Evolutionary conservation across 2,113 vertebrate species (phyloP), one percentile per base, ranked within the genome.

Genomic region (Forbesichthys papilliferus): DNA sequence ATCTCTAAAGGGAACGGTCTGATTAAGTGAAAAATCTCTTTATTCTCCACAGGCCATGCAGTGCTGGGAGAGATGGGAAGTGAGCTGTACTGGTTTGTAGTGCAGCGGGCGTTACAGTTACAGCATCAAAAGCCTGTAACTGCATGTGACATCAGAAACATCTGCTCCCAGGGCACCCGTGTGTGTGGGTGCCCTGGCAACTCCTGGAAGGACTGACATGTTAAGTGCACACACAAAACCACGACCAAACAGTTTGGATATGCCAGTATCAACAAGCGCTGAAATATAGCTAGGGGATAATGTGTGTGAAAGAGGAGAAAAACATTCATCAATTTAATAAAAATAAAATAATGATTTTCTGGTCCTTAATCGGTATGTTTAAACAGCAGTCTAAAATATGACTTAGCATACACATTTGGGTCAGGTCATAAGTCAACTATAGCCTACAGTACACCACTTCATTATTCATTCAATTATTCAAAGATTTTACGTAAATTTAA

Each of bases 81-180:
- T 87, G 83, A 79, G 74, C 57, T 54, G 48, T 61, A 68, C 71
- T 61, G 72, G 76, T 86, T 85, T 80, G 65, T 81, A 61, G 69
- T 75, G 75, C 85, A 89, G 86, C 82, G 82, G 87, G 86, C 76
- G 79, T 84, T 69, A 78, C 75, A 64, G 87, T 88, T 80, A 81
- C 83, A 27, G 27, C 27, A 87, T 88, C 91, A 77, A 89, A 89
- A 88, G 81, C 73, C 12, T 68, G 63, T 49, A 55, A 80, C 74
- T 75, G 82, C 75, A 73, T 84, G 84, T 88, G 85, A 78, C 86
- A 92, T 90, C 83, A 80, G 74, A 90, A 90, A 88, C 91, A 90
- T 86, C 83, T 90, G 91, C 75, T 90, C 69, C 83, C 77, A 54
- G 81, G 66, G 68, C 84, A 80, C 80, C 71, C 75, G 73, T 69